Base-by-base conservation (phyloP, 2,113 vertebrate species). In the Sebastes fasciatus region DNA sequence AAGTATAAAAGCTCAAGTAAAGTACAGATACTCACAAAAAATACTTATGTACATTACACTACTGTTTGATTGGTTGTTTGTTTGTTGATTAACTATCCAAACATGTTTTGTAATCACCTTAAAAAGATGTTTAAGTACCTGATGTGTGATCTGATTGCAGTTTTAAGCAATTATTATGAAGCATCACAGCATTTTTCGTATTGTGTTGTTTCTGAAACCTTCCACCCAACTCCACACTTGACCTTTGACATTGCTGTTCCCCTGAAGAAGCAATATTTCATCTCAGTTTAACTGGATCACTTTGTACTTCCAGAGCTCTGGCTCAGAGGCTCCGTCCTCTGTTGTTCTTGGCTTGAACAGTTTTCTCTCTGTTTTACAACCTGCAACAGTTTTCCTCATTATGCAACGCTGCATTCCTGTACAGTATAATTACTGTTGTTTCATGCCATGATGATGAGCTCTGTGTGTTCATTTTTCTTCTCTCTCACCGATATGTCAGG, bases 361-460 rank as follows among this genome's bases (percentile, higher is more conserved):
- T 43, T 51, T 49, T 74, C 58, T 45, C 6, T 46, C 1, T 40
- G 51, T 77, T 80, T 83, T 73, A 65, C 80, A 66, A 55, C 66
- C 77, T 81, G 70, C 55, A 77, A 67, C 70, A 3, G 77, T 83
- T 87, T 86, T 87, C 51, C 77, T 77, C 82, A 68, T 84, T 64
- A 75, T 51, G 61, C 46, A 82, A 65, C 0, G 0, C 7, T 43
- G 48, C 26, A 48, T 45, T 66, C 70, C 19, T 63, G 43, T 52
- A 23, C 49, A 57, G n/a, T 21, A 42, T 10, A 60, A 72, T 58
- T 61, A 72, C 26, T 64, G 45, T 51, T 71, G 26, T 61, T 74
- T 64, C 13, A 58, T 69, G 19, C 43, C 6, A 64, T 21, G 43
- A 49, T 54, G 23, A 55, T 43, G 26, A 77, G 21, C 10, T 62